Percentiles rank a stretch among this genome's conserved stretches.
Evolutionary conservation across 2,113 vertebrate genomes (phyloP).

Genomic region (Calonectris borealis): DNA sequence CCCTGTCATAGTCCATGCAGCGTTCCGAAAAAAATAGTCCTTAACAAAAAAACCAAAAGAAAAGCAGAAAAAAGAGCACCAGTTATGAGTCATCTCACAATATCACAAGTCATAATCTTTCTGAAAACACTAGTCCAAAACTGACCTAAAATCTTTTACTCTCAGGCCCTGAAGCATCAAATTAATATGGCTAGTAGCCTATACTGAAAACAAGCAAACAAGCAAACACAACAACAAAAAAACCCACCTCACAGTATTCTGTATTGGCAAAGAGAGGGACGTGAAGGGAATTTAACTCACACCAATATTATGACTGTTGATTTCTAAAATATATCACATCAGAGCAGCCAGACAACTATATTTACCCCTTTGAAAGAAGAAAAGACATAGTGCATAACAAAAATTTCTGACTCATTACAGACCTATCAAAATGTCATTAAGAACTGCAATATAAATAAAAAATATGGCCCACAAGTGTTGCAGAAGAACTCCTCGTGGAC

Average conservation of each 20-base stretch:
- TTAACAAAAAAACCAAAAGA: background rate
- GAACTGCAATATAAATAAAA: background rate
- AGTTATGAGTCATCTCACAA: background rate
- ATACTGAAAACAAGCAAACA: background rate
- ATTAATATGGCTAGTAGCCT: background rate
- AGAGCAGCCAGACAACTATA: background rate
- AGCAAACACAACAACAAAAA: background rate
- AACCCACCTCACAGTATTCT: background rate
- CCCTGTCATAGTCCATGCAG: background rate
- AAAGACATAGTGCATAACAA: background rate
- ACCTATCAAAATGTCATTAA: conserved; percentile 35
- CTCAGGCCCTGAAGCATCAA: background rate
- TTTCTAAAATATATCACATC: background rate
- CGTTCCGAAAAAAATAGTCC: background rate
- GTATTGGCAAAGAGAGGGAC: background rate
- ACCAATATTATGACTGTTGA: background rate
- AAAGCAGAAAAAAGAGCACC: background rate
- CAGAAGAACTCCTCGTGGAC: background rate
- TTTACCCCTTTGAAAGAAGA: background rate
- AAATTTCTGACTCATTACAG: conserved; percentile 4
- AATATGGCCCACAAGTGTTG: background rate
- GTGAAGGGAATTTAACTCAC: background rate
- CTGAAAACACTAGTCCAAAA: background rate
- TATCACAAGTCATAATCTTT: background rate
- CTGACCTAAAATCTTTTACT: background rate